Percentiles rank a stretch among this genome's conserved stretches.
phyloP scores from a whole-genome alignment of 2,797 vertebrate species.

The Emys orbicularis region DNA sequence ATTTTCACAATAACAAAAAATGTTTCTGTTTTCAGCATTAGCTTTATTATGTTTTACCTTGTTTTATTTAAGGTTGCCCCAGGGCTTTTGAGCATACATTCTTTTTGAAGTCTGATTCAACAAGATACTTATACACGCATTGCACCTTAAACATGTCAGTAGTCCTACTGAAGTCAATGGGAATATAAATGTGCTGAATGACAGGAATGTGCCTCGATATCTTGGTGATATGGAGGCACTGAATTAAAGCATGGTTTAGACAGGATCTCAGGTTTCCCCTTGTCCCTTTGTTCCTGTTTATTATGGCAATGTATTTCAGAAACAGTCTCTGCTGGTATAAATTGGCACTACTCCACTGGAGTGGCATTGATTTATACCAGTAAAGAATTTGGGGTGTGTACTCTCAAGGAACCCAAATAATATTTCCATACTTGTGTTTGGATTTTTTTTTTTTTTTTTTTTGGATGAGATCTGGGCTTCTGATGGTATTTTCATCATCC shows the following conservation, averaged over 20 bases:
- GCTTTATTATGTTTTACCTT: background rate
- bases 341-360: background rate
- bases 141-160: background rate
- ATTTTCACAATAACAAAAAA: background rate
- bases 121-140: background rate
- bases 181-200: background rate
- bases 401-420: constrained; percentile 14
- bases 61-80: background rate
- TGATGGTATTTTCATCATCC: constrained; percentile 61
- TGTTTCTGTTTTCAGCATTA: background rate
- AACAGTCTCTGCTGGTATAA: constrained; percentile 3
- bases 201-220: background rate
- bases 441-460: background rate
- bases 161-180: background rate
- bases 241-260: background rate
- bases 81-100: background rate
- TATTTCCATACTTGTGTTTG: constrained; percentile 29
- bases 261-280: background rate
- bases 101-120: background rate
- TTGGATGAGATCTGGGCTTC: constrained; percentile 55
- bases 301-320: background rate
- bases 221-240: background rate
- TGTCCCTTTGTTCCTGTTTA: background rate
- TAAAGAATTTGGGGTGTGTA: constrained; percentile 5
- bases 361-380: background rate